phyloP scores from a whole-genome alignment of 2,797 vertebrate genomes.

The Anomalospiza imberbis region DNA sequence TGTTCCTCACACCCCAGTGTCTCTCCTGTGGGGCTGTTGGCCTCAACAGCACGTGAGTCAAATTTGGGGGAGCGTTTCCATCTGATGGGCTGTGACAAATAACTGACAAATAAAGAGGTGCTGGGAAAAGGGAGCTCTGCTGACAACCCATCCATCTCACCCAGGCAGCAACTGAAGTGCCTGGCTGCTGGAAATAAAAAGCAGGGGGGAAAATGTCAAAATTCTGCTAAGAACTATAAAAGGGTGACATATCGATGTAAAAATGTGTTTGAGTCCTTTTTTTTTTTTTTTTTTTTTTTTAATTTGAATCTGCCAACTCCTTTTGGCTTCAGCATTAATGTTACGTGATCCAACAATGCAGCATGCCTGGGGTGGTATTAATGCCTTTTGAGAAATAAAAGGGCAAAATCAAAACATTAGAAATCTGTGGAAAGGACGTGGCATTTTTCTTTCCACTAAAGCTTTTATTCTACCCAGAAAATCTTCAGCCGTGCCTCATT shows the following conservation, averaged over 20 bases:
- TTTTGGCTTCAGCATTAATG: not conserved
- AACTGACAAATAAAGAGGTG: not conserved
- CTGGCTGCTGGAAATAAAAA: not conserved
- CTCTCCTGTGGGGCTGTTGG: not conserved
- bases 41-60: not conserved
- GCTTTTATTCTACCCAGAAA: not conserved
- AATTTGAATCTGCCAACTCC: not conserved
- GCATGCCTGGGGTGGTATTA: not conserved
- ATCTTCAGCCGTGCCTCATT: not conserved
- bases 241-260: not conserved
- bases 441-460: accelerated
- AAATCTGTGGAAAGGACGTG: not conserved
- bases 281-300: not conserved
- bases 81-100: not conserved
- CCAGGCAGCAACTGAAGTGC: not conserved
- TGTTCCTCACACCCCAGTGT: not conserved
- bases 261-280: not conserved
- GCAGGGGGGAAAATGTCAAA: not conserved
- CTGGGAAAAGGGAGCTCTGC: not conserved
- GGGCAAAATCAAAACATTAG: not conserved
- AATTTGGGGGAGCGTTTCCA: not conserved
- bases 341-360: not conserved
- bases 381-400: not conserved
- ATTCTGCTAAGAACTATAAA: not conserved
- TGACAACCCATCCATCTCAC: not conserved